These are phyloP conservation scores for Proisotoma minuta DNA, from an alignment of 2,888 invertebrate species.

Conservation along the genomic window DNA sequence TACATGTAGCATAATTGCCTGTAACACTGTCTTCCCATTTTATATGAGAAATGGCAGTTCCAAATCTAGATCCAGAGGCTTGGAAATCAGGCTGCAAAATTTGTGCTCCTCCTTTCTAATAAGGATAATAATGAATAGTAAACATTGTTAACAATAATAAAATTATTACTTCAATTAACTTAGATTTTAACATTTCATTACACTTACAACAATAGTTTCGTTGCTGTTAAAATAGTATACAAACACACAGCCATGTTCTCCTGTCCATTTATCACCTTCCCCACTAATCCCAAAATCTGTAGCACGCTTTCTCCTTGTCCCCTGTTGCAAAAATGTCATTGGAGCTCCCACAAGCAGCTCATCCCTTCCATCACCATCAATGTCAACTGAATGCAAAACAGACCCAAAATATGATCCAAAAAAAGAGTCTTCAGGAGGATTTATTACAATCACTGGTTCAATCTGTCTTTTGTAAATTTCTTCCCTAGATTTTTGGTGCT, in stretches of 20 bases:
- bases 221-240: conserved; percentile 17
- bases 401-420: conserved; percentile 34
- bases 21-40: too few relatives aligned
- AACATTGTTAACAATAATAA: background rate
- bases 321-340: background rate
- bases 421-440: conserved; percentile 7
- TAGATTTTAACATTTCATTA: too few relatives aligned
- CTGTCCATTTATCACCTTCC: background rate
- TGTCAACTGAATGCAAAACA: conserved; percentile 21
- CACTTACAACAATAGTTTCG: background rate
- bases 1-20: too few relatives aligned
- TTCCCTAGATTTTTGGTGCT: background rate
- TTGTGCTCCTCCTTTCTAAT: background rate
- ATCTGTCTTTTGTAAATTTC: conserved; percentile 12
- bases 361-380: conserved; percentile 24
- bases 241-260: conserved; percentile 30
- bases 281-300: background rate
- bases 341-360: conserved; percentile 34
- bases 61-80: conserved; percentile 20
- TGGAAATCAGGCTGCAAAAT: background rate
- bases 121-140: background rate
- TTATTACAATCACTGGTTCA: background rate
- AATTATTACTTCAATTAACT: background rate
- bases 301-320: background rate
- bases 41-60: conserved; percentile 19